Evolutionary conservation across 2,888 invertebrate genomes (phyloP).

Genomic region (Pammene fasciana): DNA sequence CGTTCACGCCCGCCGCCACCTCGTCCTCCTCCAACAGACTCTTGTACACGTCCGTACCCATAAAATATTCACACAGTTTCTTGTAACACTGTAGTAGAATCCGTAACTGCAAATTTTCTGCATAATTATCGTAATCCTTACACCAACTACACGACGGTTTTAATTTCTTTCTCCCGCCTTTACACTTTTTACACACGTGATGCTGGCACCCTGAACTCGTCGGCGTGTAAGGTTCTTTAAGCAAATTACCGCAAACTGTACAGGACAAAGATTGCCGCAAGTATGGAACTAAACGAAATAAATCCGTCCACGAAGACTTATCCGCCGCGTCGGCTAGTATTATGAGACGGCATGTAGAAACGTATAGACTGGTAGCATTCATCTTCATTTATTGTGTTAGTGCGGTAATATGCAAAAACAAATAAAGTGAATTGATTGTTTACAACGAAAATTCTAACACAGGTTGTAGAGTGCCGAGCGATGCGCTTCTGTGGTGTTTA

Average conservation of each 20-base stretch:
- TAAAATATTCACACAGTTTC: slow-evolving; percentile 92
- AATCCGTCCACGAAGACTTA: slow-evolving; percentile 90
- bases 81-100: slow-evolving; percentile 94
- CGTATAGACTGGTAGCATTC: slow-evolving; percentile 92
- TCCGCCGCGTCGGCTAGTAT: slow-evolving; percentile 88
- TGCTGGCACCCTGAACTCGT: slow-evolving; percentile 92
- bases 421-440: slow-evolving; percentile 65
- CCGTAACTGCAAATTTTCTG: slow-evolving; percentile 91
- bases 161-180: slow-evolving; percentile 92
- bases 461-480: slow-evolving; percentile 37
- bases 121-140: slow-evolving; percentile 91
- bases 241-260: slow-evolving; percentile 92
- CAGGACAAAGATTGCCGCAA: slow-evolving; percentile 94
- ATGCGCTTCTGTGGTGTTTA: slow-evolving; percentile 39
- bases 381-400: slow-evolving; percentile 75
- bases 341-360: slow-evolving; percentile 91
- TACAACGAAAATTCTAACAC: slow-evolving; percentile 60
- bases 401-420: slow-evolving; percentile 39
- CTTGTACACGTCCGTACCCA: slow-evolving; percentile 88
- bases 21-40: slow-evolving; percentile 82
- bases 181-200: slow-evolving; percentile 93
- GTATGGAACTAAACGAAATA: slow-evolving; percentile 92
- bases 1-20: slow-evolving; percentile 78
- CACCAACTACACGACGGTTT: slow-evolving; percentile 94
- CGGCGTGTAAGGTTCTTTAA: slow-evolving; percentile 92